These are phyloP conservation scores for Drosophila trapezifrons DNA, from an alignment of 1,140 invertebrate genomes.

Conservation along the genomic window DNA sequence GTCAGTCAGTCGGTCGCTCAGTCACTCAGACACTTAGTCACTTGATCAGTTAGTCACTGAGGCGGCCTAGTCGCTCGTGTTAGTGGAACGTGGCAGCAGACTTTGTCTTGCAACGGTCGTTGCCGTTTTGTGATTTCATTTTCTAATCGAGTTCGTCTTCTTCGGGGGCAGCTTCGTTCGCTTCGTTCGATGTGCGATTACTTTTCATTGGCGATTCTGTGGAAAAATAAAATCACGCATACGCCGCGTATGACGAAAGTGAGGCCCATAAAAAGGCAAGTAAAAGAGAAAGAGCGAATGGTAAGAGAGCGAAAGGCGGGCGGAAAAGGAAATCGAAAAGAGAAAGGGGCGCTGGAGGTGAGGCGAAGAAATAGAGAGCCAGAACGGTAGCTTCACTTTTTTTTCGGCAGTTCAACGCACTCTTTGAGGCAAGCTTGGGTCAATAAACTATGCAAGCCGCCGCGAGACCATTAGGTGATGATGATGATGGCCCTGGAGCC, in stretches of 20 bases:
- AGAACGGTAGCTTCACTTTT: constrained; percentile 72
- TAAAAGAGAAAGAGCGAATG: constrained; percentile 33
- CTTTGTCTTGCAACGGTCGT: constrained; percentile 76
- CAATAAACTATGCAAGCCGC: constrained; percentile 72
- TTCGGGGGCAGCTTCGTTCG: constrained; percentile 30
- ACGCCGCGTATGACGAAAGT: constrained; percentile 74
- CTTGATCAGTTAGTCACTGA: constrained; percentile 6
- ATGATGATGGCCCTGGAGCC: constrained; percentile 46
- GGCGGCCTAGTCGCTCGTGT: constrained; percentile 33
- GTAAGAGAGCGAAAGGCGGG: constrained; percentile 41
- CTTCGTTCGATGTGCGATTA: constrained; percentile 32
- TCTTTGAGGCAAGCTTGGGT: constrained; percentile 66
- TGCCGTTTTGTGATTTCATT: constrained; percentile 80
- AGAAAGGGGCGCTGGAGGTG: constrained; percentile 20
- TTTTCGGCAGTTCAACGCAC: constrained; percentile 74
- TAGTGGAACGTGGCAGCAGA: constrained; percentile 63
- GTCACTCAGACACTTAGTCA: constrained; percentile 14
- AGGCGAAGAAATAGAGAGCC: constrained; percentile 63
- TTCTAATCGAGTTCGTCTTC: constrained; percentile 66
- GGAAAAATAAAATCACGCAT: constrained; percentile 74
- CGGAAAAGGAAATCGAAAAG: constrained; percentile 25
- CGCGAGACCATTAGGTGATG: constrained; percentile 43
- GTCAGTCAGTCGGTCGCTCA: constrained; percentile 39
- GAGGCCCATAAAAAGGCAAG: constrained; percentile 54
- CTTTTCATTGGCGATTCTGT: constrained; percentile 53